phyloP scores from a whole-genome alignment of 2,888 invertebrate genomes.

The Strigamia maritima region DNA sequence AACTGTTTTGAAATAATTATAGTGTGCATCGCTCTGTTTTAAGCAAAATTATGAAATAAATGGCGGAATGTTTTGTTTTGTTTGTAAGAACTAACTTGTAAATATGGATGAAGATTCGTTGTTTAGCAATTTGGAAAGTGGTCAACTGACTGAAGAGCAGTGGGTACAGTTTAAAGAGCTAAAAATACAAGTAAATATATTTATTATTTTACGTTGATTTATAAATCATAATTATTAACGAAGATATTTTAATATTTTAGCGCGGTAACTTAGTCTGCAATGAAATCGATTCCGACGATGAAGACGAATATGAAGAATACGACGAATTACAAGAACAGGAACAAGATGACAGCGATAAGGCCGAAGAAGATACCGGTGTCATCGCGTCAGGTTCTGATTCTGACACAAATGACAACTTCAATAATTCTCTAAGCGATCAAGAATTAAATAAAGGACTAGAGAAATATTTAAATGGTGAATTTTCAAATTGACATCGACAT shows the following conservation, averaged over 20 bases:
- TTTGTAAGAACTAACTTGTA: too few species aligned
- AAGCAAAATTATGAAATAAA: neutral
- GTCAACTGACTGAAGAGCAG: constrained; percentile 38
- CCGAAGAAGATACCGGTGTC: constrained; percentile 30
- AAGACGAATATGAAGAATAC: constrained; percentile 33
- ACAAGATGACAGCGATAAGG: constrained; percentile 21
- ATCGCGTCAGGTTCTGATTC: neutral
- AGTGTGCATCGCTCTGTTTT: neutral
- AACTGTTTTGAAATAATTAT: too few species aligned
- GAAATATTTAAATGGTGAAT: constrained; percentile 3
- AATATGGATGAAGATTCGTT: constrained; percentile 11
- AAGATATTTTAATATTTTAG: neutral
- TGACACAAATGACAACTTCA: neutral
- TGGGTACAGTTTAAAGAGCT: constrained; percentile 31
- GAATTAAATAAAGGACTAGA: neutral
- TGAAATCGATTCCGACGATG: constrained; percentile 36
- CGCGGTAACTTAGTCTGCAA: constrained; percentile 7
- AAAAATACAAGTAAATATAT: constrained; percentile 34
- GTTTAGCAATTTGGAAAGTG: constrained; percentile 5
- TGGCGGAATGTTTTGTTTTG: neutral
- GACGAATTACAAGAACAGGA: constrained; percentile 39
- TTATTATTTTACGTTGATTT: neutral
- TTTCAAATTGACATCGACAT: neutral
- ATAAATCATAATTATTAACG: neutral
- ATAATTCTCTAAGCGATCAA: neutral